Percentiles rank a stretch among this genome's conserved stretches.
Evolutionary conservation across 2,797 vertebrate species (phyloP).

Genomic region (Artibeus jamaicensis): DNA sequence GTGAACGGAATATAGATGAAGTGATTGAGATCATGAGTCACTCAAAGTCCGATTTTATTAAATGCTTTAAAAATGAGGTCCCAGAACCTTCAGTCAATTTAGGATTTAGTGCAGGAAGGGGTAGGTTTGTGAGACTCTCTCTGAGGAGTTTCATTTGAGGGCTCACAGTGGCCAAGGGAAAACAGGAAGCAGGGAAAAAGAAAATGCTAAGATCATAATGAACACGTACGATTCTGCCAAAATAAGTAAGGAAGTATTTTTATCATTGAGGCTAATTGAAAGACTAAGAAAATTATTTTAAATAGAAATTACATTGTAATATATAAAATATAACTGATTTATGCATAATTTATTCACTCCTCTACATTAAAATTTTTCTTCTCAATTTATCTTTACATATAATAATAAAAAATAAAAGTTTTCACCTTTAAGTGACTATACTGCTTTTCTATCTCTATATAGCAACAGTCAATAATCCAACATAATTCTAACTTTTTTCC

Average conservation of each 20-base stretch:
- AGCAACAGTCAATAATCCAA: not conserved
- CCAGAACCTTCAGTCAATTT: slow-evolving; percentile 52
- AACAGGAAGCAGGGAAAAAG: not conserved
- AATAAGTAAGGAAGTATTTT: not conserved
- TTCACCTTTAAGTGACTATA: not conserved
- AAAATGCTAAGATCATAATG: slow-evolving; percentile 21
- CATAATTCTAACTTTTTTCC: not conserved
- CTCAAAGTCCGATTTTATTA: slow-evolving; percentile 60
- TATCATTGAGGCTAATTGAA: not conserved
- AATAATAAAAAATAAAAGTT: not conserved
- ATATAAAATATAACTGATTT: not conserved
- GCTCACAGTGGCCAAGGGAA: not conserved
- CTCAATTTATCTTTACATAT: not conserved
- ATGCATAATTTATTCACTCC: not conserved
- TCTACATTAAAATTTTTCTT: not conserved
- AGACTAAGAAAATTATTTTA: slow-evolving; percentile 15
- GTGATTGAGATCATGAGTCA: not conserved
- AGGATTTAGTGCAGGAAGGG: slow-evolving; percentile 27
- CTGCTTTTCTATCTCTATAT: not conserved
- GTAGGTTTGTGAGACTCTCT: not conserved
- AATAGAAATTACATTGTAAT: not conserved
- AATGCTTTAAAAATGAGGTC: slow-evolving; percentile 60
- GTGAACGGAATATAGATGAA: slow-evolving; percentile 25
- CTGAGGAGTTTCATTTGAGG: slow-evolving; percentile 5
- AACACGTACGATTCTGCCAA: not conserved